Conservation (phyloP, 2,113 vertebrate species). For the Grallaria varia region DNA sequence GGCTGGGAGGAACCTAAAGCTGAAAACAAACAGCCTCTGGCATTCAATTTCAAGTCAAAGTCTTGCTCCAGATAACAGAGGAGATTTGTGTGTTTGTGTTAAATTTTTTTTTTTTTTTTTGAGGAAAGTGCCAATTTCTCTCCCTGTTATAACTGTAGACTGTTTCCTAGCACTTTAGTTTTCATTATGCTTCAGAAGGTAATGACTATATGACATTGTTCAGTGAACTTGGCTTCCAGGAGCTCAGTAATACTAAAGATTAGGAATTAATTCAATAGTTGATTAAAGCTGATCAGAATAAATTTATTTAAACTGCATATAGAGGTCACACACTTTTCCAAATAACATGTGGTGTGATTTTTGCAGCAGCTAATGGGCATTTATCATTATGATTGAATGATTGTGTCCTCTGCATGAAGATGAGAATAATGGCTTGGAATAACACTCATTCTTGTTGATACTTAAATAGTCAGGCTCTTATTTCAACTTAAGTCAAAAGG, state of each 20-base stretch:
- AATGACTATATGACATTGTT: neutral
- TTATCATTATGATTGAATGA: slow-evolving; percentile 44
- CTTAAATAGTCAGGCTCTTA: neutral
- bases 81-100: neutral
- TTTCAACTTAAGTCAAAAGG: neutral
- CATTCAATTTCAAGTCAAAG: neutral
- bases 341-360: neutral
- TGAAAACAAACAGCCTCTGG: neutral
- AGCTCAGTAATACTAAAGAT: slow-evolving; percentile 19
- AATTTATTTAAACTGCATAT: slow-evolving; percentile 33
- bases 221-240: slow-evolving; percentile 10
- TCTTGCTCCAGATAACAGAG: neutral
- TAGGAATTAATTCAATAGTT: slow-evolving; percentile 44
- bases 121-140: neutral
- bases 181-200: slow-evolving; percentile 8
- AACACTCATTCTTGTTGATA: neutral
- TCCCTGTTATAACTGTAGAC: neutral
- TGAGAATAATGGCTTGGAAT: slow-evolving; percentile 23
- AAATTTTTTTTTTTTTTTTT: neutral
- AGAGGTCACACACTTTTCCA: slow-evolving; percentile 26
- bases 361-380: slow-evolving; percentile 45
- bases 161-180: neutral
- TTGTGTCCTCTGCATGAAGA: neutral
- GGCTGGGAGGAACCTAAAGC: neutral
- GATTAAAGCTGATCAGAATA: slow-evolving; percentile 51